These are phyloP conservation scores for Falcunculus frontatus DNA, from an alignment of 2,113 vertebrate species.

Conservation along the genomic window DNA sequence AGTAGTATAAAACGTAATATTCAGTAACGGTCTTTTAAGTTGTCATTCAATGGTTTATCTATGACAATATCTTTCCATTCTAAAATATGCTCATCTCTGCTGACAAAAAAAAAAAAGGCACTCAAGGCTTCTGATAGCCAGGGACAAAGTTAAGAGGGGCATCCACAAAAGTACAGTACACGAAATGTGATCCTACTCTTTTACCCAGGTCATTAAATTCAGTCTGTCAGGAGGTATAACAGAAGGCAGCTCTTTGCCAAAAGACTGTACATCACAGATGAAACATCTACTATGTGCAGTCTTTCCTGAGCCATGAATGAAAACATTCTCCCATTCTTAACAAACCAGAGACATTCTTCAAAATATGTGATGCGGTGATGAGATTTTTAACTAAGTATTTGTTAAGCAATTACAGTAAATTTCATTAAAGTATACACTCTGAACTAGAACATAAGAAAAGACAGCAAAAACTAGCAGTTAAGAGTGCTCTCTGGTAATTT, in stretches of 20 bases:
- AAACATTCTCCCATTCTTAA: not conserved
- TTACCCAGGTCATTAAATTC: not conserved
- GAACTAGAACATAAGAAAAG: not conserved
- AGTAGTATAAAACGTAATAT: not conserved
- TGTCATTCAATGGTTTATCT: not conserved
- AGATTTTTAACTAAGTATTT: not conserved
- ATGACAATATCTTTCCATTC: not conserved
- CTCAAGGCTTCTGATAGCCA: not conserved
- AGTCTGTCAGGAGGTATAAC: not conserved
- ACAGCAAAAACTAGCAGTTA: not conserved
- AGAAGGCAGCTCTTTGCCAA: not conserved
- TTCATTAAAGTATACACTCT: not conserved
- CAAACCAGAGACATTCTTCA: not conserved
- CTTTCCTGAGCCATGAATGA: not conserved
- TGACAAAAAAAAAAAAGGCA: not conserved
- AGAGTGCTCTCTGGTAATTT: not conserved
- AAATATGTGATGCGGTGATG: not conserved
- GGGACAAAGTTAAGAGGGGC: not conserved
- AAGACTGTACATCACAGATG: not conserved
- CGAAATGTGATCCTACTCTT: not conserved
- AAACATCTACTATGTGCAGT: not conserved
- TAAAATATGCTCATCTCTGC: not conserved
- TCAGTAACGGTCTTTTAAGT: not conserved
- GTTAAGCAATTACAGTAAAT: not conserved
- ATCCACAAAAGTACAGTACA: not conserved